phyloP scores from a whole-genome alignment of 2,888 invertebrate species.

The Saturnia pavonia region DNA sequence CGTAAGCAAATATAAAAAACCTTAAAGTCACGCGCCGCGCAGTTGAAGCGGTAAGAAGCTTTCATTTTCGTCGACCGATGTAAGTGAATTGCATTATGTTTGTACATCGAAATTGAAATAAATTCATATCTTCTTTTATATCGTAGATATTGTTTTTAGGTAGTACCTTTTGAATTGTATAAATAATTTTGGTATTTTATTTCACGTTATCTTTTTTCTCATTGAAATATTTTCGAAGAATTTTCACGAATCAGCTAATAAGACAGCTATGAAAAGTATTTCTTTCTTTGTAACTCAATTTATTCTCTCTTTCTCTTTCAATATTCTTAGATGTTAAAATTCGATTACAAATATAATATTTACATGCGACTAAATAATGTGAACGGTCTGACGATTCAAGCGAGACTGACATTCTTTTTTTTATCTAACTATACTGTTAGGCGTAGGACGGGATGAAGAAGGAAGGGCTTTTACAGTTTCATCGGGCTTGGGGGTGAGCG shows the following conservation, averaged over 20 bases:
- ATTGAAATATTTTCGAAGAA: background rate
- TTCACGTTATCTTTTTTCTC: background rate
- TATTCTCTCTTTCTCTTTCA: no score
- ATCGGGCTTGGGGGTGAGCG: no score
- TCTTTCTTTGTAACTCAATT: no score
- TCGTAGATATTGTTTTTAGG: background rate
- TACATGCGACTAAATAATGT: no score
- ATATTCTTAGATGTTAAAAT: no score
- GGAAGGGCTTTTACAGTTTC: no score
- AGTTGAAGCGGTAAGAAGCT: background rate
- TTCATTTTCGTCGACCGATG: conserved; percentile 6
- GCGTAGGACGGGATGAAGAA: no score
- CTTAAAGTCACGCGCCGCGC: conserved; percentile 9
- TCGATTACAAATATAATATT: no score
- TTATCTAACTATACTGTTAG: no score
- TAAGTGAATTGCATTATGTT: background rate
- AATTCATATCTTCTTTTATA: background rate
- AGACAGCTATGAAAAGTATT: background rate
- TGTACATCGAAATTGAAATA: background rate
- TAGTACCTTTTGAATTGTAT: background rate
- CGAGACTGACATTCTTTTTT: no score
- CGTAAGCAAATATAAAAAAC: conserved; percentile 1
- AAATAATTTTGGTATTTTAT: background rate
- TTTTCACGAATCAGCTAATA: background rate
- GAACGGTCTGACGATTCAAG: no score